Evolutionary conservation across 2,113 vertebrate genomes (phyloP), one percentile per base, ranked within the genome.

Genomic region (Psittacula cyanocephala): DNA sequence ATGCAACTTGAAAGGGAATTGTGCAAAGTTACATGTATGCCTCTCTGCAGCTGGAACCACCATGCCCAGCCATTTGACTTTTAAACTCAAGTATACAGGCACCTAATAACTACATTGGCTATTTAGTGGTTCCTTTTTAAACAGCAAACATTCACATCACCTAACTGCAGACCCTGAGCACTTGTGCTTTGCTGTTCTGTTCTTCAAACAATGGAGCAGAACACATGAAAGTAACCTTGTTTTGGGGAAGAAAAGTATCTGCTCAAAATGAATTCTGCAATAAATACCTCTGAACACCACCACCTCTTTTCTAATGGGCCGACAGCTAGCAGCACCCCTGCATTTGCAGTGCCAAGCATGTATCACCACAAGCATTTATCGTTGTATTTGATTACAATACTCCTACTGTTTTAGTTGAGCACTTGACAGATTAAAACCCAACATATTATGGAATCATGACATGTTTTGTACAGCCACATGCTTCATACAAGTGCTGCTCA

Each of bases 21-120:
- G 25, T 23, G 23, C 59, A 44, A 29, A 47, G 4, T 24, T 1
- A 3, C 0, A 33, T 6, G 11, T 17, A 49, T 18, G 37, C 25
- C 12, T 39, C 67, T 76, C 13, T 44, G 23, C 41, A 46, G 37
- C 44, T 29, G 69, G 50, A 62, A 31, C 44, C 50, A 23, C 5
- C 5, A 14, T 2, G 15, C 35, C 49, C 57, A 71, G 63, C 13
- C 3, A 1, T 15, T 17, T 29, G 41, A 46, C 35, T 43, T 76
- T n/a, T 35, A 31, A 35, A 16, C 23, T 39, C 15, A 9, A 49
- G 10, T 6, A 46, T 2, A 77, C 16, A 52, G 70, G 24, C 44
- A 39, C 19, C 17, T 22, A 24, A 3, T 31, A 24, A 20, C 50
- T 43, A 59, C 47, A 57, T 1, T 7, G 9, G 41, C 12, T 5